phyloP scores from a whole-genome alignment of 2,113 vertebrate species.

The Hydrochoerus hydrochaeris region DNA sequence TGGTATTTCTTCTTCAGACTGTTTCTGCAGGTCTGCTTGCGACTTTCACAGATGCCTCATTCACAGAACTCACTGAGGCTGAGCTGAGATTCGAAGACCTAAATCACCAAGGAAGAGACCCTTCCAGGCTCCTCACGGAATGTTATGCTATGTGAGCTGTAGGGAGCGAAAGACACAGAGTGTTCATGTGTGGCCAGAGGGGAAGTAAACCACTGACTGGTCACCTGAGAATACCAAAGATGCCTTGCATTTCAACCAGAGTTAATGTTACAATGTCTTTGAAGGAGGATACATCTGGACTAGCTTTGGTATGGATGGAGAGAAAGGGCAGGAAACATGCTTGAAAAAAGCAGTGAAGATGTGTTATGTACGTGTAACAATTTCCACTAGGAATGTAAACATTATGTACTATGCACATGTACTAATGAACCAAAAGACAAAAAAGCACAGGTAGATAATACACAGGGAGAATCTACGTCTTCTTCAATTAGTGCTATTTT shows the following conservation, averaged over 20 bases:
- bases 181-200: too few species aligned
- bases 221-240: neutral
- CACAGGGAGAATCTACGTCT: neutral
- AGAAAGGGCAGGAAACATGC: neutral
- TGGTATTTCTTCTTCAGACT: neutral
- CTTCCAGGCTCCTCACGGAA: neutral
- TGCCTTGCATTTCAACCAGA: neutral
- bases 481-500: neutral
- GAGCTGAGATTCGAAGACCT: neutral
- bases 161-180: neutral
- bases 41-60: neutral
- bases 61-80: neutral
- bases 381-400: neutral
- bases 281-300: neutral
- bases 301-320: neutral
- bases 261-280: neutral
- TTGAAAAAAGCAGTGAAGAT: neutral
- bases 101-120: neutral
- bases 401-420: neutral
- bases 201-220: accelerated
- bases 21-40: neutral
- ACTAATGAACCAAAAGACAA: neutral
- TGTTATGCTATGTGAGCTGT: accelerated
- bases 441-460: neutral
- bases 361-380: neutral